Percentiles rank a stretch among this genome's conserved stretches.
These are phyloP conservation scores for Trogon melanurus DNA, from an alignment of 2,113 vertebrate genomes.

Conservation along the genomic window DNA sequence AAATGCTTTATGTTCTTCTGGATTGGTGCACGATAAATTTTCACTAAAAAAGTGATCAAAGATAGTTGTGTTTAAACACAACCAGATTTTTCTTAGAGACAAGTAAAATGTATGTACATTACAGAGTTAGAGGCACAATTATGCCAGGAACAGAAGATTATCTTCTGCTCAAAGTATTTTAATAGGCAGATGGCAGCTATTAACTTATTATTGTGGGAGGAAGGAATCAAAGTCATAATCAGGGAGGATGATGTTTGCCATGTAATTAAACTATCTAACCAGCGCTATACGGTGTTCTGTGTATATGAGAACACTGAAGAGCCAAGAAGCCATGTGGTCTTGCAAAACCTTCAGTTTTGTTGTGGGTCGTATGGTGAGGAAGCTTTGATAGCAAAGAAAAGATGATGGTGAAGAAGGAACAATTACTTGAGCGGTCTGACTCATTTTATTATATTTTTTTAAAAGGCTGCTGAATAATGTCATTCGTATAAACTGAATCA, in stretches of 20 bases:
- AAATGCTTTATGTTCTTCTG: background rate
- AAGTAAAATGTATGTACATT: background rate
- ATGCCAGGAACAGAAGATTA: slow-evolving; percentile 52
- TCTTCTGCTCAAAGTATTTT: slow-evolving; percentile 46
- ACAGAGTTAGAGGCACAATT: slow-evolving; percentile 33
- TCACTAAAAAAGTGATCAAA: background rate
- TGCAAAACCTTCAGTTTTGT: background rate
- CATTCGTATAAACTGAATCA: slow-evolving; percentile 22
- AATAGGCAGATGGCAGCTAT: slow-evolving; percentile 57
- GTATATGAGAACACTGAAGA: background rate
- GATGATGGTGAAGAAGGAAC: background rate
- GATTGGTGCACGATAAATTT: background rate
- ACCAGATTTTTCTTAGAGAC: background rate
- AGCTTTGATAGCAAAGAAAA: background rate
- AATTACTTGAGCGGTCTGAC: background rate
- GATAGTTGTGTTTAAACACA: slow-evolving; percentile 39
- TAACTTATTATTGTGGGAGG: slow-evolving; percentile 60
- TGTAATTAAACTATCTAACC: slow-evolving; percentile 17
- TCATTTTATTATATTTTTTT: background rate
- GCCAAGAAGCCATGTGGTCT: background rate
- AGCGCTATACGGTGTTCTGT: background rate
- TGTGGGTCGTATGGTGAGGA: background rate
- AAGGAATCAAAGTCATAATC: slow-evolving; percentile 52
- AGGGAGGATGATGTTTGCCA: slow-evolving; percentile 15
- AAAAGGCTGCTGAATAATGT: background rate